Conservation (phyloP, 2,797 vertebrate genomes). For the Varecia variegata region DNA sequence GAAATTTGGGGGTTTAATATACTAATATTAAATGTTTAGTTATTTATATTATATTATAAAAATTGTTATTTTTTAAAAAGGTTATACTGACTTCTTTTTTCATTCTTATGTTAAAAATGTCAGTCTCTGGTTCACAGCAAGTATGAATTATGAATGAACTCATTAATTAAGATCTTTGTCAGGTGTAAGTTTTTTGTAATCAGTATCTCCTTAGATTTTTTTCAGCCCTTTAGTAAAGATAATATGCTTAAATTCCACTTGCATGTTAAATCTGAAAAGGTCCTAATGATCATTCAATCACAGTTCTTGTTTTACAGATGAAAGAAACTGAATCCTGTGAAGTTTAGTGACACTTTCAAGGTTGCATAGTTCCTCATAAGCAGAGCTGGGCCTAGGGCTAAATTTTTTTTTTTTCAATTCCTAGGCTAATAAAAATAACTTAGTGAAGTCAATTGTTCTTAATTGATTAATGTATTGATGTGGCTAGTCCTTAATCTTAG, state of each 20-base stretch:
- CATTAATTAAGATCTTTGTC: slow-evolving; percentile 10
- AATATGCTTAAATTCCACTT: neutral
- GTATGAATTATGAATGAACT: neutral
- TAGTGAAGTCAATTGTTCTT: neutral
- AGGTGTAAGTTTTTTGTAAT: neutral
- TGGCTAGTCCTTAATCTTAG: neutral
- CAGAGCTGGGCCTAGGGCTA: neutral
- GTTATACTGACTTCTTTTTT: neutral
- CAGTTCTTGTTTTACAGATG: neutral
- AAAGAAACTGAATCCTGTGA: accelerated
- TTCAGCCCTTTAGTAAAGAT: neutral
- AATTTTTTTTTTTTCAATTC: neutral
- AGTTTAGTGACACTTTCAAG: neutral
- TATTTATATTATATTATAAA: neutral
- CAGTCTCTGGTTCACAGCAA: neutral
- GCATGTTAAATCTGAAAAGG: neutral
- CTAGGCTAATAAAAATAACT: neutral
- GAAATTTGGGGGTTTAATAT: neutral
- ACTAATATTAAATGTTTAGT: neutral
- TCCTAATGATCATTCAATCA: neutral
- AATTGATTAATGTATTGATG: neutral
- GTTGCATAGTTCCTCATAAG: neutral
- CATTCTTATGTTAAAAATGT: neutral
- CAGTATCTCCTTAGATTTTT: neutral
- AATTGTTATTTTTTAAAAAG: neutral